Percentiles rank a stretch among this genome's conserved stretches.
Conservation (phyloP, 2,113 vertebrate genomes). For the Pygoscelis adeliae region DNA sequence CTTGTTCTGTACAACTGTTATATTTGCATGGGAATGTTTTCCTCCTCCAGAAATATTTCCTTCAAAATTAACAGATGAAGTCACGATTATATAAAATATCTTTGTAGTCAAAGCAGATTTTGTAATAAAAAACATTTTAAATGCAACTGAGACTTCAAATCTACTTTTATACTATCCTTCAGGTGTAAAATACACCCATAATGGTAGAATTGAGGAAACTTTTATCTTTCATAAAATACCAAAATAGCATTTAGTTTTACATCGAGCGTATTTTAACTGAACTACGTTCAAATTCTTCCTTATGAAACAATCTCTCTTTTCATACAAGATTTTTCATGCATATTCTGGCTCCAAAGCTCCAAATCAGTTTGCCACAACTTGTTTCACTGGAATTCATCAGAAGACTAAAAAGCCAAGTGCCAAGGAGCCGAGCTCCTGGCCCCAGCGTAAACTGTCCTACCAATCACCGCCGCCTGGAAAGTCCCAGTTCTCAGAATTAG, state of each 20-base stretch:
- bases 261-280: constrained; percentile 53
- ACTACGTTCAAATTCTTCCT: constrained; percentile 60
- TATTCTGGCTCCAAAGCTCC: constrained; percentile 38
- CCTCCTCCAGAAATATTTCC: not conserved
- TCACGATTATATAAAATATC: not conserved
- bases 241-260: constrained; percentile 59
- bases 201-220: constrained; percentile 42
- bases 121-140: not conserved
- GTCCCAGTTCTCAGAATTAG: not conserved
- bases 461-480: not conserved
- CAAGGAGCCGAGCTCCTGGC: not conserved
- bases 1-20: not conserved
- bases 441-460: not conserved
- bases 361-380: constrained; percentile 67
- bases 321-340: constrained; percentile 60
- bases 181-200: constrained; percentile 50
- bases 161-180: not conserved
- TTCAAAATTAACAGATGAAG: not conserved
- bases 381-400: constrained; percentile 62
- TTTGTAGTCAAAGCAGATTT: not conserved
- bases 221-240: constrained; percentile 60
- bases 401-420: constrained; percentile 31
- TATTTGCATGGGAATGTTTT: not conserved
- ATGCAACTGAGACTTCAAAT: not conserved
- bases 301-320: constrained; percentile 28